phyloP scores from a whole-genome alignment of 2,797 vertebrate genomes.

The Chromobotia macracanthus region DNA sequence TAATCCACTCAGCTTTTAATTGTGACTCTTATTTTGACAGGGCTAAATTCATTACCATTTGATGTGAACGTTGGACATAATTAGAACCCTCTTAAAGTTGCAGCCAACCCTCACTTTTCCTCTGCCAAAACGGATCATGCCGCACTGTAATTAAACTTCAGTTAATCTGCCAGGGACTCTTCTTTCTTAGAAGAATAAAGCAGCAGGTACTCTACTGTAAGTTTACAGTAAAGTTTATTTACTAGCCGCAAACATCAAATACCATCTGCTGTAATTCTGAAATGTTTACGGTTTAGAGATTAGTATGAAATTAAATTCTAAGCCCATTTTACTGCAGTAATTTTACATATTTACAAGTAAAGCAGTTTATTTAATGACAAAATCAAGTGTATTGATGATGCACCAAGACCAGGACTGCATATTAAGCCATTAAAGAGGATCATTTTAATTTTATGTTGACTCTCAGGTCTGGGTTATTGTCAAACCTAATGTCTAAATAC shows the following conservation, averaged over 20 bases:
- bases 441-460: no score
- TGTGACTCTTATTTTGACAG: constrained; percentile 48
- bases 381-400: no score
- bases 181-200: constrained; percentile 6
- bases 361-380: no score
- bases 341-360: no score
- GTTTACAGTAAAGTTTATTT: neutral
- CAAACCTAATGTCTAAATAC: no score
- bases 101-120: constrained; percentile 30
- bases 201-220: constrained; percentile 24
- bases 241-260: neutral
- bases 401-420: no score
- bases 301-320: no score
- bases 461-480: no score
- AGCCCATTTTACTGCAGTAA: no score
- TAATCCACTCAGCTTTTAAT: constrained; percentile 51
- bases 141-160: constrained; percentile 53
- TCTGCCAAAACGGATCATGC: constrained; percentile 44
- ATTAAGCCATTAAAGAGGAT: no score
- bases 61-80: constrained; percentile 53
- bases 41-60: constrained; percentile 56
- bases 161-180: constrained; percentile 49
- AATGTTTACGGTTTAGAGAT: no score
- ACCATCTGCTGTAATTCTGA: neutral
- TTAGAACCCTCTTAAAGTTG: constrained; percentile 51